Base-by-base conservation (phyloP, 1,140 invertebrate species). In the Sinonovacula constricta region DNA sequence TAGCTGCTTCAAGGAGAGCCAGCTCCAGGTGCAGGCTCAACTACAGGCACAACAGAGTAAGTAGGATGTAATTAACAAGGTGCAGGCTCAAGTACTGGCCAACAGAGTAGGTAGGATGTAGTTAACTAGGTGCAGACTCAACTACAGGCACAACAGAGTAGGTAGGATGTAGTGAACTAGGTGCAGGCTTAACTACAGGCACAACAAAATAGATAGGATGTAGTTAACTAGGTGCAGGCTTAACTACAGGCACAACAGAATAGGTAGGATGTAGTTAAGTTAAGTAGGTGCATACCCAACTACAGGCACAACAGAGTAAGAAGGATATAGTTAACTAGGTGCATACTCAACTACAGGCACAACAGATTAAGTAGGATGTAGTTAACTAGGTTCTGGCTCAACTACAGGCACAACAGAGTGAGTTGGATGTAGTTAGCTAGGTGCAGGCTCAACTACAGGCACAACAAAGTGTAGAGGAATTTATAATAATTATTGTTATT, bases 1-100 rank as follows among this genome's bases (percentile, higher is more conserved):
- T 54, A 89, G 90, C 66, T 97, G 96, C 88, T 98, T 96, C 86
- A 97, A 93, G 88, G 97, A 98, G 87, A 95, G 94, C 10, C 95
- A 95, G 85, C 92, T 95, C 5, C 87, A 91, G 57, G 84, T 88
- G 18, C 90, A 86, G 56, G 75, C 86, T 10, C 83, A 88, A 70
- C n/a, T n/a, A n/a, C n/a, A n/a, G n/a, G n/a, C n/a, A n/a, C n/a
- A n/a, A n/a, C n/a, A n/a, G 78, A 83, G 80, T 85, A 87, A 65
- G 80, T 79, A 34, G 81, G 39, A 7, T 45, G 7, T 45, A 45
- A 18, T 18, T 18, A 45, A n/a, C n/a, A n/a, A n/a, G n/a, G n/a
- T n/a, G n/a, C n/a, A n/a, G 56, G 75, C 86, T 10, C 83, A 88
- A 70, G n/a, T n/a, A n/a, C n/a, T n/a, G n/a, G n/a, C n/a, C n/a